These are phyloP conservation scores for Cairina moschata DNA, from an alignment of 2,113 vertebrate species.

Conservation along the genomic window DNA sequence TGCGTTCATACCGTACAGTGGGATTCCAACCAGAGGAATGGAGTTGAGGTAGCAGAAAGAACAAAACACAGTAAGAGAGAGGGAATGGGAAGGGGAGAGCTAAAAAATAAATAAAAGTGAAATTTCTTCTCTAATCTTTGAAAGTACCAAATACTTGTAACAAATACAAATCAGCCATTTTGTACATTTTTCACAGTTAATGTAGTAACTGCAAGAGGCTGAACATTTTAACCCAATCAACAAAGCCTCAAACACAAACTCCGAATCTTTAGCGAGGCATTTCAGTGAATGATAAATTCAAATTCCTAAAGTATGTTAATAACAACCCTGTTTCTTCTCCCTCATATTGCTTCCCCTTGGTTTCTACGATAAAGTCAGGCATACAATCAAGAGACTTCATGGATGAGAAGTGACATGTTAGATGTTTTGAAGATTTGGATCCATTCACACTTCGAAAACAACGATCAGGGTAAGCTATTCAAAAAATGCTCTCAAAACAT, in stretches of 20 bases:
- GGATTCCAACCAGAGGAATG: conserved; percentile 49
- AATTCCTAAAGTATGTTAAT: not conserved
- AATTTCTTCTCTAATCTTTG: conserved; percentile 24
- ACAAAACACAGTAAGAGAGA: conserved; percentile 17
- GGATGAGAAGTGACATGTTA: not conserved
- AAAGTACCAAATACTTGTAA: not conserved
- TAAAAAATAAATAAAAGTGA: not conserved
- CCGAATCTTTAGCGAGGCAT: not conserved
- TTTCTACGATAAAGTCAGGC: not conserved
- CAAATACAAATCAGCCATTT: not conserved
- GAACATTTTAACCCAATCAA: not conserved
- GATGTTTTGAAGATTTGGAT: not conserved
- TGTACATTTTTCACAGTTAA: not conserved
- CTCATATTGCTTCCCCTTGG: not conserved
- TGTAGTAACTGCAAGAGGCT: not conserved
- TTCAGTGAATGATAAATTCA: not conserved
- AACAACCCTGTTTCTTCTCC: not conserved
- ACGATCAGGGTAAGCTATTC: not conserved
- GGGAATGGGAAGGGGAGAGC: not conserved
- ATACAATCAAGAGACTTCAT: not conserved
- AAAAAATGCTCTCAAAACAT: not conserved
- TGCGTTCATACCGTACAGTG: conserved; percentile 5
- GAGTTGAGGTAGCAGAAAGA: conserved; percentile 42
- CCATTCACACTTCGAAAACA: not conserved
- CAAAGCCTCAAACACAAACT: not conserved